A percentile compares a stretch with the other conserved stretches of the same genome.
phyloP scores from a whole-genome alignment of 2,797 vertebrate species.

The Sebastes reedi region DNA sequence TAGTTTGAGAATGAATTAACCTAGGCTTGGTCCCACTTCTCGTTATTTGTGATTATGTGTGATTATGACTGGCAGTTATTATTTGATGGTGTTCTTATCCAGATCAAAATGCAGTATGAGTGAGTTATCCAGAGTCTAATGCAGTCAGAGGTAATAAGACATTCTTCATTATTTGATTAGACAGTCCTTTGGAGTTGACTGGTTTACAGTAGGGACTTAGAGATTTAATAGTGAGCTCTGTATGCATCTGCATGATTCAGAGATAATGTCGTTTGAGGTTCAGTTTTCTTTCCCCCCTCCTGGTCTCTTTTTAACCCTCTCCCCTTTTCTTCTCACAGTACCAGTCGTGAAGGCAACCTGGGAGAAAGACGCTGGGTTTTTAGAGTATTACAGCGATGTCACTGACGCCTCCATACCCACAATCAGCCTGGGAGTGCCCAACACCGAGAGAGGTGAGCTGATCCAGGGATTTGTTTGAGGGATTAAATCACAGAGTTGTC shows the following conservation, averaged over 20 bases:
- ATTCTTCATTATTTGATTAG: background rate
- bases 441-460: slow-evolving; percentile 90
- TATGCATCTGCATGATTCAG: background rate
- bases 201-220: background rate
- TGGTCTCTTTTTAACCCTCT: background rate
- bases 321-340: slow-evolving; percentile 75
- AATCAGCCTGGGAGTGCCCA: slow-evolving; percentile 87
- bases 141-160: background rate
- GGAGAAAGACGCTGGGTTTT: slow-evolving; percentile 82
- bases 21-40: background rate
- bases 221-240: background rate
- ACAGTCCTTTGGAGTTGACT: background rate
- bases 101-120: background rate
- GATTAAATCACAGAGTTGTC: background rate
- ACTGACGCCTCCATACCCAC: slow-evolving; percentile 87
- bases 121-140: background rate
- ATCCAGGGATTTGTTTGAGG: background rate
- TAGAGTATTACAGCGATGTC: slow-evolving; percentile 92
- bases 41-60: background rate
- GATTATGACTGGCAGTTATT: background rate
- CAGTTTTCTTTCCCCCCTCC: background rate
- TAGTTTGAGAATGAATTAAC: slow-evolving; percentile 3
- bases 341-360: slow-evolving; percentile 92
- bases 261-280: background rate
- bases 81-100: background rate